Base-by-base conservation (phyloP, 2,113 vertebrate genomes). In the Eudyptes chrysolophus region DNA sequence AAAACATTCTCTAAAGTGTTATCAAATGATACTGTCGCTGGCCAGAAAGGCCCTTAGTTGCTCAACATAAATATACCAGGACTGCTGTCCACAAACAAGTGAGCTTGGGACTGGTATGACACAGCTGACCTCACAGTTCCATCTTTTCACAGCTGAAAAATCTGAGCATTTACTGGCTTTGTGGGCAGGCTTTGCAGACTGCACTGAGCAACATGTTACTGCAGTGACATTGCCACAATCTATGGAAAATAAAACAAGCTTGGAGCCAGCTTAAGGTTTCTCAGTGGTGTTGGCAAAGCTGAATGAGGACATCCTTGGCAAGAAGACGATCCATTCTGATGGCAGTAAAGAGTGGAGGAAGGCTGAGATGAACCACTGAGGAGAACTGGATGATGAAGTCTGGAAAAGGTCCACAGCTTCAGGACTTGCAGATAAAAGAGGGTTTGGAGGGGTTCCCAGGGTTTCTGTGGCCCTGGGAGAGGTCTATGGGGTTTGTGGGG, bases 401-500 rank as follows among this genome's bases (percentile, higher is more conserved):
- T 70, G 30, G 49, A 36, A 65, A 36, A 91, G 18, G 21, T 49
- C 22, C 15, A 58, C 77, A 78, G 17, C 21, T 78, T 84, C 30
- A 58, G 64, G 65, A 54, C 21, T 21, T 84, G 21, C 36, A 70
- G 81, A 70, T 46, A 49, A 54, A 77, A 70, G 4, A 57, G 30
- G 16, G 13, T 22, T 7, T 77, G 30, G 34, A 70, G 16, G 24
- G 5, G 4, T 57, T 86, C 12, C 13, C 4, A 3, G 22, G 13
- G 3, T 69, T 74, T 80, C 55, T 72, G 16, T 72, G 13, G 16
- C 24, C 20, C 18, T 38, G 16, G 13, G 19, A 79, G 29, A 68
- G 29, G 24, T 16, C 51, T 30, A 0, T 51, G 17, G 5, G 3
- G 2, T 62, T 82, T 46, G 3, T 5, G 3, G 30, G 15, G 24